These are phyloP conservation scores for Antrozous pallidus DNA, from an alignment of 2,797 vertebrate genomes.

Conservation along the genomic window DNA sequence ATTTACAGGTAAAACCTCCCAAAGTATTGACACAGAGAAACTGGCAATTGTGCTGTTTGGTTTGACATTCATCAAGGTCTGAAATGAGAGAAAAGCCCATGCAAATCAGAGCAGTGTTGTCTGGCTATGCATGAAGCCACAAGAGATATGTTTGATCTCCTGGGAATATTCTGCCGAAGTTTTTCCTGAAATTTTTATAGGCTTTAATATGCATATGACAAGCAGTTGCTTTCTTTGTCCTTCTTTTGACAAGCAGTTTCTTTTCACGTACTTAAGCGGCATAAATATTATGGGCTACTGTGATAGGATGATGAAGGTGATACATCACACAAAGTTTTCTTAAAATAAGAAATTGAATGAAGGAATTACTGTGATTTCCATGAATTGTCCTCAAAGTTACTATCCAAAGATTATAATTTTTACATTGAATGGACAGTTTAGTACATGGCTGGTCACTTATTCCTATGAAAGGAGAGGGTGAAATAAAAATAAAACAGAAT, in stretches of 20 bases:
- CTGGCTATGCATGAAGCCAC: neutral
- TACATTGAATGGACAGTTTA: neutral
- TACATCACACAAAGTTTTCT: neutral
- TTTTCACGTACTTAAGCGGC: neutral
- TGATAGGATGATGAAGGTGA: neutral
- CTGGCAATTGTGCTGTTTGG: slow-evolving; percentile 90
- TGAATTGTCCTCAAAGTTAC: neutral
- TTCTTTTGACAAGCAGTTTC: neutral
- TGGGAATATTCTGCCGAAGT: neutral
- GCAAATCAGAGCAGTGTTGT: neutral
- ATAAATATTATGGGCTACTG: neutral
- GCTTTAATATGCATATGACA: neutral
- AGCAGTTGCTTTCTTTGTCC: neutral
- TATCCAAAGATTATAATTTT: neutral
- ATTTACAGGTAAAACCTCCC: slow-evolving; percentile 89
- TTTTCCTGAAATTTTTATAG: slow-evolving; percentile 12
- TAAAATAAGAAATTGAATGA: neutral
- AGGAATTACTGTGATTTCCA: neutral
- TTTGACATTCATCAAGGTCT: slow-evolving; percentile 89
- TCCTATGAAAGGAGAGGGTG: neutral
- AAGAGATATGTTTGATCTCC: neutral
- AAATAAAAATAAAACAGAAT: slow-evolving; percentile 31
- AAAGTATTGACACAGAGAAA: slow-evolving; percentile 89
- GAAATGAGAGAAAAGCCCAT: slow-evolving; percentile 65
- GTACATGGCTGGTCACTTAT: neutral